Conservation (phyloP, 2,888 invertebrate species). For the Ptychoptera albimana region DNA sequence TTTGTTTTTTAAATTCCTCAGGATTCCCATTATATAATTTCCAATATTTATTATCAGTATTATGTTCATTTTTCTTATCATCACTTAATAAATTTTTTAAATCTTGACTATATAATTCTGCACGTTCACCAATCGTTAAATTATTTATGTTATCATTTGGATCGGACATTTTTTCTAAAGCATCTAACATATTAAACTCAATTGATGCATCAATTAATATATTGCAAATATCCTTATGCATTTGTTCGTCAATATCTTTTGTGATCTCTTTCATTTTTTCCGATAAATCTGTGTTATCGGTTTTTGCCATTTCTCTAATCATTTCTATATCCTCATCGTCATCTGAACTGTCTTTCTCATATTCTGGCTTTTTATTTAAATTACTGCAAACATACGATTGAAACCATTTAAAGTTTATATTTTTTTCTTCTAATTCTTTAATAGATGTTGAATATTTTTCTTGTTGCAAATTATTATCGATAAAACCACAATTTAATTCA, state of each 20-base stretch:
- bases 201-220: conserved; percentile 2
- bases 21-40: not conserved
- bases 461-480: too few species aligned
- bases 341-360: too few species aligned
- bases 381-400: too few species aligned
- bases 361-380: too few species aligned
- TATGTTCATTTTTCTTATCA: not conserved
- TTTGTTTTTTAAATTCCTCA: conserved; percentile 1
- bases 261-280: conserved; percentile 3
- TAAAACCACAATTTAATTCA: too few species aligned
- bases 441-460: too few species aligned
- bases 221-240: conserved; percentile 3
- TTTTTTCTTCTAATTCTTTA: too few species aligned
- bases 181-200: conserved; percentile 3
- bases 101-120: not conserved
- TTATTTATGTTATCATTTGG: not conserved
- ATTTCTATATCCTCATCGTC: too few species aligned
- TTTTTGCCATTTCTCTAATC: not conserved
- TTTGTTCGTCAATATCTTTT: conserved; percentile 5
- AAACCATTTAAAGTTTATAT: too few species aligned
- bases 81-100: not conserved
- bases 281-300: not conserved
- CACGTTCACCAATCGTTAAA: not conserved
- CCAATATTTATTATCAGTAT: conserved; percentile 4
- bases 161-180: not conserved